Evolutionary conservation across 1,140 invertebrate genomes (phyloP), one percentile per base, ranked within the genome.

Genomic region (Bicyclus anynana): DNA sequence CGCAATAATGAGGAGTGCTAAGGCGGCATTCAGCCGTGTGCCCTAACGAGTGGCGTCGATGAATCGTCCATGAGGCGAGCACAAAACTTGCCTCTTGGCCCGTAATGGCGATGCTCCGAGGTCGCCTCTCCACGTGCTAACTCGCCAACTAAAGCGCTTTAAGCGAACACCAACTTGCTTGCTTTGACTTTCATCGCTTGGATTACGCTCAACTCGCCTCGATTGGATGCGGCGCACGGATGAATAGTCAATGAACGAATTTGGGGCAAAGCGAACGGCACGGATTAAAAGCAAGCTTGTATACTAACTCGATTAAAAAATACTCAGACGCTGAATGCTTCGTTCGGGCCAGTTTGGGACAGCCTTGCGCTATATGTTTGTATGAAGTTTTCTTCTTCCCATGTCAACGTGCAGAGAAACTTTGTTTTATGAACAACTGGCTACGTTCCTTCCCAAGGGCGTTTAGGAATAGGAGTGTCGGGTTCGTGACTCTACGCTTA

Each of bases 1-100:
- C 80, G 82, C 81, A 86, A 86, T 88, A 88, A 88, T 85, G 81
- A 86, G 81, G 57, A 86, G 80, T 83, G 75, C 75, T 77, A 81
- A 85, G 77, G 79, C 79, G 77, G 79, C 75, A 88, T 88, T 86
- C 77, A 88, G 49, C 64, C 79, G 72, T 71, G 69, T 66, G 65
- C 70, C 54, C 67, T 82, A 84, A 84, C 79, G 75, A 84, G 83
- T 74, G 71, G 59, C 71, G 80, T 67, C 78, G 76, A 84, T 86
- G 85, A 86, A 84, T 86, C 83, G 77, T 67, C 77, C 76, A 81
- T 84, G 81, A 83, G 70, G 68, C 70, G 77, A 71, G 67, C 71
- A 84, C 78, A 84, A 87, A 86, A 86, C 81, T 88, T 80, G 72
- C 70, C 81, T 81, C 80, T 82, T 77, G 72, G 65, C 63, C 55